phyloP scores from a whole-genome alignment of 2,797 vertebrate species.

The Clamator glandarius region DNA sequence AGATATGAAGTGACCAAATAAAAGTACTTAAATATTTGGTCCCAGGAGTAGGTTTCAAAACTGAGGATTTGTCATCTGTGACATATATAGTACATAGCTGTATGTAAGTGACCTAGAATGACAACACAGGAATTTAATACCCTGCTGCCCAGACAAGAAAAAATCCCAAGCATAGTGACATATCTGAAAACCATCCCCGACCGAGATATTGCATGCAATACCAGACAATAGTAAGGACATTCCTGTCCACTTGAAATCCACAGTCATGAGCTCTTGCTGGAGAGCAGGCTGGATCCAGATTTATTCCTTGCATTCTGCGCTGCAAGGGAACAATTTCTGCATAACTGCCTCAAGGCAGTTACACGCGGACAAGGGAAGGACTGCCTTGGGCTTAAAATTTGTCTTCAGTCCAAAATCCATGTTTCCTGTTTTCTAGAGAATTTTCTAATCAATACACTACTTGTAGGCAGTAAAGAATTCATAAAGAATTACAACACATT shows the following conservation, averaged over 20 bases:
- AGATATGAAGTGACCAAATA: neutral
- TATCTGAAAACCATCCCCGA: neutral
- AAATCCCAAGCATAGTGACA: neutral
- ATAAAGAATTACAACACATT: neutral
- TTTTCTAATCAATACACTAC: neutral
- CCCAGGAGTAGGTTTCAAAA: neutral
- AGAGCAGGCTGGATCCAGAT: neutral
- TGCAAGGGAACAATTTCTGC: neutral
- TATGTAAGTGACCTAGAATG: neutral
- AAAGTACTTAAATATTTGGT: neutral
- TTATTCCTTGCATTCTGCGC: neutral
- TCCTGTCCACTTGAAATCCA: neutral
- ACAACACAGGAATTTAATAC: neutral
- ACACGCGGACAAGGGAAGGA: neutral
- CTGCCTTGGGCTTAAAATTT: neutral
- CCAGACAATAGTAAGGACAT: neutral
- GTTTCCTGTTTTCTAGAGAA: neutral
- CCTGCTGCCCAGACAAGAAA: neutral
- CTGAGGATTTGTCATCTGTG: neutral
- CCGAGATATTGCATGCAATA: neutral
- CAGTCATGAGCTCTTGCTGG: neutral
- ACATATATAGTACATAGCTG: neutral
- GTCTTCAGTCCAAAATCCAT: neutral
- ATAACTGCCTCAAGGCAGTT: neutral
- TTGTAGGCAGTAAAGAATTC: neutral